Conservation (phyloP, 64 coral and sea anemone genomes). For the Cladopsammia gracilis region DNA sequence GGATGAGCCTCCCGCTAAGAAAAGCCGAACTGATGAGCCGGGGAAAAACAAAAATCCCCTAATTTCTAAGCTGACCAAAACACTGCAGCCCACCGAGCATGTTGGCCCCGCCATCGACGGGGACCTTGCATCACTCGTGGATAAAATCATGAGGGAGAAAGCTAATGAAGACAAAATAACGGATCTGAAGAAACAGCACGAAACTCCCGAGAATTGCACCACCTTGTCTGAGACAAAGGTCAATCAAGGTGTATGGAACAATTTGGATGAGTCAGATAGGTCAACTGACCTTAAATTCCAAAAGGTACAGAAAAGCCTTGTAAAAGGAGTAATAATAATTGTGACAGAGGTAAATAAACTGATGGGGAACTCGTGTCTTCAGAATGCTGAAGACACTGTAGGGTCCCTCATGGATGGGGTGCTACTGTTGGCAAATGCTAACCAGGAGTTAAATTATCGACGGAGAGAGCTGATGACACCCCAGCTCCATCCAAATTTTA, state of each 20-base stretch:
- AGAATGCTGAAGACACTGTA: constrained; percentile 16
- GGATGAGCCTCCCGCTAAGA: neutral
- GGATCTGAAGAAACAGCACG: too few relatives aligned
- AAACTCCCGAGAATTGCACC: too few relatives aligned
- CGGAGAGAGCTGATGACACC: constrained; percentile 51
- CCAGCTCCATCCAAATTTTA: constrained; percentile 42
- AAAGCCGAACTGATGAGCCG: neutral
- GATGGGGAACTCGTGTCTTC: constrained; percentile 3
- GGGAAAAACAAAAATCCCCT: constrained; percentile 6
- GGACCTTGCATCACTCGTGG: too few relatives aligned
- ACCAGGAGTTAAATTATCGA: constrained; percentile 49
- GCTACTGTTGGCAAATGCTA: constrained; percentile 51
- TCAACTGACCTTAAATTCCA: constrained; percentile 44
- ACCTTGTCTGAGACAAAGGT: constrained; percentile 38
- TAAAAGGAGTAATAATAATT: constrained; percentile 36
- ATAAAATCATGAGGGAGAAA: too few relatives aligned
- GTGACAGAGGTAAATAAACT: constrained; percentile 18
- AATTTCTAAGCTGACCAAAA: constrained; percentile 23
- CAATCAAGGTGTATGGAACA: constrained; percentile 18
- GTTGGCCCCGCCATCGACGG: neutral
- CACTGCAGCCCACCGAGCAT: constrained; percentile 16
- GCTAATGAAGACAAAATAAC: too few relatives aligned
- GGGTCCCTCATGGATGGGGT: constrained; percentile 28
- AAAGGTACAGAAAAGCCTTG: constrained; percentile 34
- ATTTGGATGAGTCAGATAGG: constrained; percentile 4